phyloP scores from a whole-genome alignment of 1,140 invertebrate species.

The Drosophila albomicans region DNA sequence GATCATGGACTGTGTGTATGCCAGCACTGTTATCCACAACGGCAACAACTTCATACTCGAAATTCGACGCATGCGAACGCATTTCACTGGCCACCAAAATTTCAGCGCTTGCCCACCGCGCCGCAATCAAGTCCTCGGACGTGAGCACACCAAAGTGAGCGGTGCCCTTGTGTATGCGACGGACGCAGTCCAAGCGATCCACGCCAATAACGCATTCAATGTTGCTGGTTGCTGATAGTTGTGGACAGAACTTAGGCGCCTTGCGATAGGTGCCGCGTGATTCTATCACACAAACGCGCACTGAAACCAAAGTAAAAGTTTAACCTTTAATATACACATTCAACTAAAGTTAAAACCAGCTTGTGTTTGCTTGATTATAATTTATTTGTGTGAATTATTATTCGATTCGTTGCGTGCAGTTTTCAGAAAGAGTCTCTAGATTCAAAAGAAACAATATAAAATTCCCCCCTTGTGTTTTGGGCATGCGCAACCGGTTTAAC shows the following conservation, averaged over 20 bases:
- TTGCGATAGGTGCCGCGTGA: conserved; percentile 86
- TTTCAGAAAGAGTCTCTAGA: conserved; percentile 35
- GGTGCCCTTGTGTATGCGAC: conserved; percentile 89
- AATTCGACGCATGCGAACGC: conserved; percentile 85
- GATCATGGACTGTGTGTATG: conserved; percentile 86
- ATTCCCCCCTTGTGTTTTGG: conserved; percentile 44
- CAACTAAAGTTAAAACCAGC: background rate
- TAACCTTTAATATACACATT: conserved; percentile 18
- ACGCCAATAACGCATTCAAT: conserved; percentile 89
- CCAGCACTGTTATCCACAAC: conserved; percentile 87
- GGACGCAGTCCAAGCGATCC: conserved; percentile 91
- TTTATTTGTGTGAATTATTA: conserved; percentile 21
- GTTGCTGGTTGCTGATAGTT: conserved; percentile 86
- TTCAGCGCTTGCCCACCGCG: conserved; percentile 88
- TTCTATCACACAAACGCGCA: conserved; percentile 89
- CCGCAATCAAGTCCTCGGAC: conserved; percentile 92
- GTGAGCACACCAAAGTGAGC: conserved; percentile 94
- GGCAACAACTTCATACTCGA: conserved; percentile 89
- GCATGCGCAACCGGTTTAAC: conserved; percentile 41
- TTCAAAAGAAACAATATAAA: conserved; percentile 23
- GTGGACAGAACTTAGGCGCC: conserved; percentile 87
- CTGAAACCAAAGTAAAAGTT: conserved; percentile 84
- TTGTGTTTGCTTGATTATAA: conserved; percentile 9
- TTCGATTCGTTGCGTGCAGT: conserved; percentile 34
- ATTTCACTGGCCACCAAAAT: conserved; percentile 90